Evolutionary conservation across 2,888 invertebrate genomes (phyloP), one percentile per base, ranked within the genome.

Genomic region (Dryocosmus kuriphilus): DNA sequence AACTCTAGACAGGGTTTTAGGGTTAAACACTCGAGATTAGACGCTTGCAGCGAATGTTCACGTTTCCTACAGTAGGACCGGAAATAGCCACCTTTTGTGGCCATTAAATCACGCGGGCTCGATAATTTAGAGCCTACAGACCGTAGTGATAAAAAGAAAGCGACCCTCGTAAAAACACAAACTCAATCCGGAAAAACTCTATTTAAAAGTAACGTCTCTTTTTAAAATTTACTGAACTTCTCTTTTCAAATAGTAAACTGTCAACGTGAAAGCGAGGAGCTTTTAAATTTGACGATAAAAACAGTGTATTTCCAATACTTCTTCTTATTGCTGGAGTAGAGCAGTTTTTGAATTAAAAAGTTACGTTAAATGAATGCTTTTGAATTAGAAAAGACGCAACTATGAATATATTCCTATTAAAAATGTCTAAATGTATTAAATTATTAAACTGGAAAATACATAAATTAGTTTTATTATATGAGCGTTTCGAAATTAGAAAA

Each of bases 101-200:
- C 75, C 73, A 73, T 81, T 81, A 79, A 78, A 79, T 81, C 81
- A 80, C 78, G 76, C 74, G 77, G 38, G 77, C 55, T 67, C 79
- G 76, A 81, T 81, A 79, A 79, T 78, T 81, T 75, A 81, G 67
- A 60, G 80, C 74, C 65, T 76, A 71, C 67, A 46, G 51, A 30
- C 19, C 46, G 60, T 16, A 74, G 79, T 73, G 77, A 78, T 75
- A 75, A 78, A 77, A 81, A 77, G 78, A 76, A 81, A 81, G 76
- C 65, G 78, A 75, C 78, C 63, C 78, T 78, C 78, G 79, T 81
- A 81, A 81, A 81, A 55, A 65, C 35, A 46, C 35, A 60, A 77
- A 78, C 71, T 77, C 75, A 55, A 61, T 75, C 65, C 76, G 61
- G 60, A 61, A 38, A 74, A 46, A 27, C 76, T 24, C 27, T 75